These are phyloP conservation scores for Pentalonia nigronervosa DNA, from an alignment of 1,140 invertebrate species.

Conservation along the genomic window DNA sequence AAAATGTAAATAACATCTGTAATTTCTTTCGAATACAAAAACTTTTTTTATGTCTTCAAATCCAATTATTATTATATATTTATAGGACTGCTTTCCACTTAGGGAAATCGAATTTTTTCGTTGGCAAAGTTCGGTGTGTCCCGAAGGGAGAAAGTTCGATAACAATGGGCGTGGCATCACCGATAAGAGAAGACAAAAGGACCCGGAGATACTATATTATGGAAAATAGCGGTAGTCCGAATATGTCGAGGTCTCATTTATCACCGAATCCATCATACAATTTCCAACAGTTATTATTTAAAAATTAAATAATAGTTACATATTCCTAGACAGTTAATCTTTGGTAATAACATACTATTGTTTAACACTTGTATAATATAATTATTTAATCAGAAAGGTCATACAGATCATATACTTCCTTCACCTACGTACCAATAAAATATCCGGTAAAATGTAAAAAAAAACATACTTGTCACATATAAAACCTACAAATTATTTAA, in stretches of 20 bases:
- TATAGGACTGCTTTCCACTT: conserved; percentile 49
- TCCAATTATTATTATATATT: conserved; percentile 43
- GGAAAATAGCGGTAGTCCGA: conserved; percentile 28
- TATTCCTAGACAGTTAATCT: background rate
- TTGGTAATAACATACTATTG: background rate
- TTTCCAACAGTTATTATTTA: background rate
- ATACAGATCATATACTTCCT: background rate
- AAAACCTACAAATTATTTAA: too few species aligned
- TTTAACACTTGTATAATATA: background rate
- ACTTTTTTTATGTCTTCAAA: background rate
- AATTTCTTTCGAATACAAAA: background rate
- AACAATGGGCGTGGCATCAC: conserved; percentile 45
- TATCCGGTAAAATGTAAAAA: too few species aligned
- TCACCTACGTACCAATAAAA: too few species aligned
- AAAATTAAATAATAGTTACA: background rate
- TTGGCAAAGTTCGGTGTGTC: conserved; percentile 33
- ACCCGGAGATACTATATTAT: conserved; percentile 1
- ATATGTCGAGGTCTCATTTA: conserved; percentile 33
- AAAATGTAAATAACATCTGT: conserved; percentile 17
- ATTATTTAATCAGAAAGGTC: background rate
- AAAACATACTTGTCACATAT: background rate
- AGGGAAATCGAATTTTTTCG: conserved; percentile 56
- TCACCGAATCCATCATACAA: background rate
- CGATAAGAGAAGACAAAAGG: conserved; percentile 56
- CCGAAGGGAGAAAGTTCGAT: conserved; percentile 54